Base-by-base conservation (phyloP, 2,113 vertebrate species). In the Mustelus asterias region DNA sequence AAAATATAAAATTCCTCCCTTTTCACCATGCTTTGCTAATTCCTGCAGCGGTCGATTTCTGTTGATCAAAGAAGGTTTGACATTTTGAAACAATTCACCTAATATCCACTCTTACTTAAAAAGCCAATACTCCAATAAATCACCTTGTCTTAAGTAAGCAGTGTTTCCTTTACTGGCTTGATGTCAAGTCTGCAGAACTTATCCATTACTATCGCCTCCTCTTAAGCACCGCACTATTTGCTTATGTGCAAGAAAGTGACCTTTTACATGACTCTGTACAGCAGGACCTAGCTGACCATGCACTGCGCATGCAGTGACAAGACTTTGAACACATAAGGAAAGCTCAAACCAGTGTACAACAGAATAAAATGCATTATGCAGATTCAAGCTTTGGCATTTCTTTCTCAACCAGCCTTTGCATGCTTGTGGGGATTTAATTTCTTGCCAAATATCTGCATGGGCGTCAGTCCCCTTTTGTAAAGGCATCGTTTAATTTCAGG, bases 81-180 rank as follows among this genome's bases (percentile, higher is more conserved):
- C 26, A 95, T 95, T 69, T 70, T 95, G 26, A 72, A 48, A 54
- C 67, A 72, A 95, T 72, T 70, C 94, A 72, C 94, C 5, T 29
- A 48, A 95, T 65, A 72, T 29, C 69, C 94, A 72, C 67, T 48
- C 44, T 72, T 76, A 72, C 44, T 72, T 95, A 95, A 76, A 93
- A 93, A 93, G 89, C 60, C 89, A 93, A 93, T 93, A 65, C n/a
- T 22, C 60, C 33, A 41, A 65, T 93, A 93, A 93, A 93, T 93
- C 89, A 93, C n/a, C 33, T 93, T 37, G 89, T 93, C 16, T 63
- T 22, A 63, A 93, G 33, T 60, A 92, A 58, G 60, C 88, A 92
- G 33, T 18, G 33, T 93, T 72, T 67, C 93, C 37, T 41, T 83
- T 83, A 37, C 16, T 72, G 20, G 65, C 65, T 18, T 70, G 37